Evolutionary conservation across 2,888 invertebrate genomes (phyloP), one percentile per base, ranked within the genome.

Genomic region (Noctua pronuba): DNA sequence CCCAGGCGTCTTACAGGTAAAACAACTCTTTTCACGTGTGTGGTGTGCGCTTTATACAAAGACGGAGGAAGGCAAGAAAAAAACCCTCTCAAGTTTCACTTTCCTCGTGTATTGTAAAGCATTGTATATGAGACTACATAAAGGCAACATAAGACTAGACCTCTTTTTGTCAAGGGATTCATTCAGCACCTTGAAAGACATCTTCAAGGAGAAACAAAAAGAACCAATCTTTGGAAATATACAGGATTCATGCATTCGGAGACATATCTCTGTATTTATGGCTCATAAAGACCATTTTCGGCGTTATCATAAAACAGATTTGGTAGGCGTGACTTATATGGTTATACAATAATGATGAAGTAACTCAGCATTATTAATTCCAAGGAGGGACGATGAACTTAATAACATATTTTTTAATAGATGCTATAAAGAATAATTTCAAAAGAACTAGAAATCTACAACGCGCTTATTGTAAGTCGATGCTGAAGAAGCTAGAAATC

Each of bases 71-170:
- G 84, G 83, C 67, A 91, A 91, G 92, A 93, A 94, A 94, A 93
- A 93, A 91, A 84, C 88, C 90, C 90, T 91, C 87, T 92, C 85
- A 85, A 92, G 94, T 95, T 94, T 94, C 94, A 94, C 95, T 94
- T 94, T 94, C 91, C 91, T 91, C 86, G 75, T 81, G 86, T 91
- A 92, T 92, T 94, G 92, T 94, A 90, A 88, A 91, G 92, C 91
- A 92, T 93, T 94, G 93, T 93, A 83, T 86, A 86, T 83, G 84
- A 85, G 88, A 82, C 89, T 86, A 86, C 85, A 90, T 89, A 90
- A 89, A 92, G 88, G 86, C 88, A 87, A 72, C 82, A 81, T 83
- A 85, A 80, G 87, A 89, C 89, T 84, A 90, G 89, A 89, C 88
- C 91, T 84, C 90, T 93, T 93, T 93, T 93, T 91, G 89, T 86